A percentile compares a stretch with the other conserved stretches of the same genome.
Evolutionary conservation across 2,113 vertebrate species (phyloP).

Genomic region (Passerina amoena): DNA sequence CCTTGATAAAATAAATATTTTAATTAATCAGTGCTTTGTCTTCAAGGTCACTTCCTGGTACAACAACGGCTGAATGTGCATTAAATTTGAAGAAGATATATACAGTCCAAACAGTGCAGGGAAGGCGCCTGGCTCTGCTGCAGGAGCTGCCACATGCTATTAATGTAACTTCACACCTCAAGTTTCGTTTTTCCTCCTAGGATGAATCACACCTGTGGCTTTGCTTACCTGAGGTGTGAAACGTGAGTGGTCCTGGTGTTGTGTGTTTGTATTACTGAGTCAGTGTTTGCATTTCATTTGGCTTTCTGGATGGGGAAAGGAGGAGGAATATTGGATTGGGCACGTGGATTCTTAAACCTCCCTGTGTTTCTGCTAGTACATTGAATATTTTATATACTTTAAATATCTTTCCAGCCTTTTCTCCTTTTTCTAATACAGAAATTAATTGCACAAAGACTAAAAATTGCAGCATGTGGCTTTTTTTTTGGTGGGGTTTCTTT

Average conservation of each 20-base stretch:
- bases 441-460: neutral
- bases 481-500: neutral
- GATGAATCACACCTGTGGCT: neutral
- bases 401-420: neutral
- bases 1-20: neutral
- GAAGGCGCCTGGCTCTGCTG: slow-evolving; percentile 2
- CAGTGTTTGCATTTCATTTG: neutral
- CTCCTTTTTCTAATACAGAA: neutral
- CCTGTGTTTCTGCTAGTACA: neutral
- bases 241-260: neutral
- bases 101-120: slow-evolving; percentile 92
- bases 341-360: neutral
- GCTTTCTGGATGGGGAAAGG: neutral
- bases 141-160: neutral
- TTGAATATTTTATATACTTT: neutral
- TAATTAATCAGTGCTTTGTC: neutral
- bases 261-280: neutral
- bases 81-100: slow-evolving; percentile 96
- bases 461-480: neutral
- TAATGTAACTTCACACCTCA: neutral
- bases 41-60: slow-evolving; percentile 89
- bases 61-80: slow-evolving; percentile 93
- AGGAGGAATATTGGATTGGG: neutral
- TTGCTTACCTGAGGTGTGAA: neutral
- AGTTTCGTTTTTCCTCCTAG: neutral